phyloP scores from a whole-genome alignment of 2,113 vertebrate species.

The Antechinus stuartii region DNA sequence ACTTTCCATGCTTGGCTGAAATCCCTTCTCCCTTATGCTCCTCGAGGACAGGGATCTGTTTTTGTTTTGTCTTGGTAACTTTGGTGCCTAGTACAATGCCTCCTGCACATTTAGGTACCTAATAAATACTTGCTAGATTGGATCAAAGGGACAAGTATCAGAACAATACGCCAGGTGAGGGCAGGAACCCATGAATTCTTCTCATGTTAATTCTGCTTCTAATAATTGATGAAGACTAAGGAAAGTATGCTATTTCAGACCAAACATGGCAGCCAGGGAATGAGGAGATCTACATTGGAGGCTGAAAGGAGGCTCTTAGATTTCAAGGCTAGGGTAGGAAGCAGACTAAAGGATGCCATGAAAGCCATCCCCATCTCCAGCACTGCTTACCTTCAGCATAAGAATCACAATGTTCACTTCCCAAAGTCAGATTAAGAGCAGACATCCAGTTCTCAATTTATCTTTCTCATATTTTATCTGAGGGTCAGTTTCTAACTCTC shows the following conservation, averaged over 20 bases:
- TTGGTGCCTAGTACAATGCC: background rate
- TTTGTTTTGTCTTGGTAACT: background rate
- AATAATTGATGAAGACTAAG: background rate
- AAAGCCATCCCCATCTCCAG: background rate
- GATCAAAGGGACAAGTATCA: background rate
- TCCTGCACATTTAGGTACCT: background rate
- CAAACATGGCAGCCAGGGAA: background rate
- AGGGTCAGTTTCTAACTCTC: background rate
- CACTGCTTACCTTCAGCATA: background rate
- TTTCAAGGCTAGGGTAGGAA: background rate
- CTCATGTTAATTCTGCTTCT: background rate
- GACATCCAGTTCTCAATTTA: background rate
- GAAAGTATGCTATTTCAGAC: background rate
- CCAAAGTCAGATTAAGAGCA: background rate
- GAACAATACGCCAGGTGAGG: background rate
- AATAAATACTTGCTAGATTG: background rate
- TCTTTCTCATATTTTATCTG: background rate
- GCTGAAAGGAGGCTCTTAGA: background rate
- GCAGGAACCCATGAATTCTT: background rate
- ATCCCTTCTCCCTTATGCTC: background rate
- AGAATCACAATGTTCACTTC: background rate
- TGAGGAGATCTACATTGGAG: background rate
- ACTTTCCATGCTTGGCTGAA: background rate
- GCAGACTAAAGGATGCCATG: background rate
- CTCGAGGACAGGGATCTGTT: background rate